These are phyloP conservation scores for Sapayoa aenigma DNA, from an alignment of 2,113 vertebrate species.

Conservation along the genomic window DNA sequence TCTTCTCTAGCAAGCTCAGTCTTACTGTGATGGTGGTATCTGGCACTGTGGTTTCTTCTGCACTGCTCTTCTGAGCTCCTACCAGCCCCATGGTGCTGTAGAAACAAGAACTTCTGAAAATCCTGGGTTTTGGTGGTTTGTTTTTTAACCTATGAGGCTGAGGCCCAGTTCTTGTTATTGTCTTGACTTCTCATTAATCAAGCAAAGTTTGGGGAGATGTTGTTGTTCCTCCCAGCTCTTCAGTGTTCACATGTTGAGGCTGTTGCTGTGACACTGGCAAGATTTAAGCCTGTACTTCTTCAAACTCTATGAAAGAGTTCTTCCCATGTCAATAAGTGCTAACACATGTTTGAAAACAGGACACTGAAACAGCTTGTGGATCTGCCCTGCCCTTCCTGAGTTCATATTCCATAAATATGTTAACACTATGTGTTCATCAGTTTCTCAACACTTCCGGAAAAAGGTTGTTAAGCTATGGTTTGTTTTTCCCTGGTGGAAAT, in stretches of 20 bases:
- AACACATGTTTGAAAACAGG: slow-evolving; percentile 65
- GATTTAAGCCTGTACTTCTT: slow-evolving; percentile 23
- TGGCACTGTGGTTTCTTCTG: not conserved
- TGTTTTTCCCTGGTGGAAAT: slow-evolving; percentile 60
- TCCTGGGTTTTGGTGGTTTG: accelerated
- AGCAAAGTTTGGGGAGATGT: not conserved
- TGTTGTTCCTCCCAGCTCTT: not conserved
- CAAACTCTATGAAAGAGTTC: slow-evolving; percentile 5
- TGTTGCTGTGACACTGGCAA: not conserved
- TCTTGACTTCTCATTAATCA: not conserved
- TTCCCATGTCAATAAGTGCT: slow-evolving; percentile 69
- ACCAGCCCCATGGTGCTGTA: not conserved
- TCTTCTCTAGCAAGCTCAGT: not conserved
- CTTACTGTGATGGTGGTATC: not conserved
- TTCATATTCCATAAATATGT: slow-evolving; percentile 63
- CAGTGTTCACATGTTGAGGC: not conserved
- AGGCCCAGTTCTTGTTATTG: not conserved
- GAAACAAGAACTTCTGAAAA: not conserved
- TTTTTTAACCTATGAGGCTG: not conserved
- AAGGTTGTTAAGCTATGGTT: slow-evolving; percentile 47
- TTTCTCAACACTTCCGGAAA: slow-evolving; percentile 54
- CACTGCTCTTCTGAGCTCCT: not conserved
- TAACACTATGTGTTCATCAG: slow-evolving; percentile 43
- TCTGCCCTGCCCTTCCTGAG: slow-evolving; percentile 47
- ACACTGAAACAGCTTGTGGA: slow-evolving; percentile 50